Evolutionary conservation across 2,113 vertebrate species (phyloP).

Genomic region (Dicentrarchus labrax): DNA sequence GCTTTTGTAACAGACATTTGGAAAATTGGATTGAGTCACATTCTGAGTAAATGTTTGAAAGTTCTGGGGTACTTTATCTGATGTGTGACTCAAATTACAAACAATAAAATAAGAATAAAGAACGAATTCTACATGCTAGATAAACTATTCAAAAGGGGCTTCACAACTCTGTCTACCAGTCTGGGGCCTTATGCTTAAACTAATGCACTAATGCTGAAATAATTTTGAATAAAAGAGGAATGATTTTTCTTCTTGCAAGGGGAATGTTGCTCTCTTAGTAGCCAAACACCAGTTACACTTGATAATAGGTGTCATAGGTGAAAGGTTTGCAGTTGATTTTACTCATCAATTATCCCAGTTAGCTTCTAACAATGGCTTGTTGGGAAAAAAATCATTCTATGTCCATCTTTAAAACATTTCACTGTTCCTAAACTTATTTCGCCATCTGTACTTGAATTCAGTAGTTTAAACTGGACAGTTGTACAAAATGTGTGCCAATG

Average conservation of each 20-base stretch:
- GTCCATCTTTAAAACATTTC: slow-evolving; percentile 29
- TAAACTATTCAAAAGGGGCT: neutral
- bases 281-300: slow-evolving; percentile 48
- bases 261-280: slow-evolving; percentile 30
- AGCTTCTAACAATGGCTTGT: slow-evolving; percentile 6
- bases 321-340: slow-evolving; percentile 36
- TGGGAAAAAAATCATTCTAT: neutral
- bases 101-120: neutral
- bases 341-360: neutral
- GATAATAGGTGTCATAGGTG: slow-evolving; percentile 13
- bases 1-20: slow-evolving; percentile 36
- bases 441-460: slow-evolving; percentile 70
- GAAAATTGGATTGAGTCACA: slow-evolving; percentile 19
- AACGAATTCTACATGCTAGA: neutral
- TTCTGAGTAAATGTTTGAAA: slow-evolving; percentile 25
- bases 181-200: neutral
- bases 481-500: slow-evolving; percentile 78
- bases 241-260: slow-evolving; percentile 11
- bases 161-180: neutral
- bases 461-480: slow-evolving; percentile 52
- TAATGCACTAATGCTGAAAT: slow-evolving; percentile 6
- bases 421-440: slow-evolving; percentile 46
- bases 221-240: neutral
- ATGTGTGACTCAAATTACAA: slow-evolving; percentile 11
- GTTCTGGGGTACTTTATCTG: neutral